Percentiles rank a stretch among this genome's conserved stretches.
These are phyloP conservation scores for Halocynthia roretzi DNA, from an alignment of 23 tunicate species.

Conservation along the genomic window DNA sequence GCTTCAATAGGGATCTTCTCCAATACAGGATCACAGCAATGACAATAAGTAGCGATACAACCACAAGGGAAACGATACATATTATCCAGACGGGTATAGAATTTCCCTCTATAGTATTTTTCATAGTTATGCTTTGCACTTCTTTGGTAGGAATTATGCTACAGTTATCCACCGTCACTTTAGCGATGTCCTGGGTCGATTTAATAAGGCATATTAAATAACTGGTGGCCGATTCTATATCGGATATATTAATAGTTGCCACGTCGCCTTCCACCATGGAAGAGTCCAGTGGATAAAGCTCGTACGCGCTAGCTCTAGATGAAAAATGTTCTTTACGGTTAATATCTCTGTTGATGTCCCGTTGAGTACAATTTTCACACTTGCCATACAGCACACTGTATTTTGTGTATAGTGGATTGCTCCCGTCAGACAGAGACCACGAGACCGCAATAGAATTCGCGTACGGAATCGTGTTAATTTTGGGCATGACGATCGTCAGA, in stretches of 20 bases:
- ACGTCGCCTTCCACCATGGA: neutral
- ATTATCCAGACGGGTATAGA: too few relatives aligned
- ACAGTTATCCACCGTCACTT: constrained; percentile 15
- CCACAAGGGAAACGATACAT: too few relatives aligned
- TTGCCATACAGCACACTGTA: constrained; percentile 48
- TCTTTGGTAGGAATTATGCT: neutral
- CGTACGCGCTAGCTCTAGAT: constrained; percentile 14
- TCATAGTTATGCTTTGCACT: too few relatives aligned
- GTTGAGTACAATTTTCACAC: constrained; percentile 52
- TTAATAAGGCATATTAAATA: constrained; percentile 58
- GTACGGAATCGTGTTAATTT: neutral
- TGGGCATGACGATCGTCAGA: constrained; percentile 18
- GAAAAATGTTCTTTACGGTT: constrained; percentile 1
- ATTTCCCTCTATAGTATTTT: too few relatives aligned
- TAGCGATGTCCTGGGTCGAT: constrained; percentile 46
- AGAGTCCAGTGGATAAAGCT: constrained; percentile 10
- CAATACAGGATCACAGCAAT: too few relatives aligned
- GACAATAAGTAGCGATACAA: too few relatives aligned
- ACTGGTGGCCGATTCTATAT: constrained; percentile 29
- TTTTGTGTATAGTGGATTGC: constrained; percentile 39
- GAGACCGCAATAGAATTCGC: constrained; percentile 13
- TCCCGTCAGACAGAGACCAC: constrained; percentile 28
- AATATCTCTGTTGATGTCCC: neutral
- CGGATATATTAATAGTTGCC: constrained; percentile 21
- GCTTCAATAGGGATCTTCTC: too few relatives aligned